Evolutionary conservation across 2,888 invertebrate species (phyloP), one percentile per base, ranked within the genome.

Genomic region (Tyria jacobaeae): DNA sequence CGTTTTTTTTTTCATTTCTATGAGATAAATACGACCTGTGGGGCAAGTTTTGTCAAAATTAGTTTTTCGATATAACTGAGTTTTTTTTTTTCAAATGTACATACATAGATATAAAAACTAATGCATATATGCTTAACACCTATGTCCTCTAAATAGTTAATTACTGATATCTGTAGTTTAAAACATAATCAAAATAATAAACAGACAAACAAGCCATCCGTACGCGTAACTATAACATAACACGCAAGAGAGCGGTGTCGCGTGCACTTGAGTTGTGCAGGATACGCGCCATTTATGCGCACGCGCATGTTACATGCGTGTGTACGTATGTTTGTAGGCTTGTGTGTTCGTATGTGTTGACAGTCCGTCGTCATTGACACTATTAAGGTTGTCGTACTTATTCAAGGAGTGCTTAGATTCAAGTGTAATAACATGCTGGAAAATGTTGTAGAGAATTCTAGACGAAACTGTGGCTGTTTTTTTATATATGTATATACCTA

Each of bases 371-470:
- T 91, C 91, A 91, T 91, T 91, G 91, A 90, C 91, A 90, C 77
- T 86, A 79, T 83, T 89, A 83, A 85, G 91, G 90, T 90, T 89
- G 90, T 87, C 89, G 91, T 71, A 82, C 90, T 69, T 70, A 73
- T 76, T 83, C 88, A 89, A 90, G 89, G 89, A 91, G 86, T 60
- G 70, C 65, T 74, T 68, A 68, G 66, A 71, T 64, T 75, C 68
- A 76, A 69, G 68, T 56, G 75, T 71, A 70, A 57, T 64, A 58
- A 62, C 66, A 57, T 41, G 24, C 37, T 50, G 27, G 49, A 56
- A 35, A 27, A 44, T 21, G 53, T 58, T 60, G 52, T 62, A 53
- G 65, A 58, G 53, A 60, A 57, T 44, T 57, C 31, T 41, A 57
- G 62, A 39, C 9, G 49, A 15, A 56, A 55, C 7, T 47, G 24